Percentiles rank a stretch among this genome's conserved stretches.
These are phyloP conservation scores for Mus spretus DNA, from an alignment of 2,797 vertebrate genomes.

Conservation along the genomic window DNA sequence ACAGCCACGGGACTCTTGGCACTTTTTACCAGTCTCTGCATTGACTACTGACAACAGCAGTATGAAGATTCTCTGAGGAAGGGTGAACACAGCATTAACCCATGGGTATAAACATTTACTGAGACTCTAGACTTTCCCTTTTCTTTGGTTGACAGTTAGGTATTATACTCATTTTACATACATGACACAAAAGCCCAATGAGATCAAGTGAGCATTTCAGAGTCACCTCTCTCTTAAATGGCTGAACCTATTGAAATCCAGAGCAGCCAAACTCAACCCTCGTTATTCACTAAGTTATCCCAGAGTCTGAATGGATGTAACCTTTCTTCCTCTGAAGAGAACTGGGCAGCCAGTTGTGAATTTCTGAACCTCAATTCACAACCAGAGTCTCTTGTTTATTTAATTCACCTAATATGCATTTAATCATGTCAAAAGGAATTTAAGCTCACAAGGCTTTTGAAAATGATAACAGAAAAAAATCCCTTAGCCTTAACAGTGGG, in stretches of 20 bases:
- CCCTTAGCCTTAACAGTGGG: conserved; percentile 12
- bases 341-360: background rate
- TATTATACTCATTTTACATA: background rate
- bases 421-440: conserved; percentile 40
- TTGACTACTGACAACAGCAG: background rate
- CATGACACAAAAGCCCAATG: background rate
- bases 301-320: background rate
- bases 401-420: conserved; percentile 56
- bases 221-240: background rate
- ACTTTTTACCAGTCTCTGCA: background rate
- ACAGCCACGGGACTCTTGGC: background rate
- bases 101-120: background rate
- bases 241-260: conserved; percentile 17
- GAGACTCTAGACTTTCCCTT: background rate
- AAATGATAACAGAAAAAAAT: conserved; percentile 66
- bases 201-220: background rate
- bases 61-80: background rate
- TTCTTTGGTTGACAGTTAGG: background rate
- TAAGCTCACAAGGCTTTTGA: conserved; percentile 57
- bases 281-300: background rate
- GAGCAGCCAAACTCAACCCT: background rate
- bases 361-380: conserved; percentile 60
- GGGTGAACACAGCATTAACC: background rate
- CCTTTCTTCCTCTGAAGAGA: background rate
- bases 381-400: conserved; percentile 51